Evolutionary conservation across 2,888 invertebrate species (phyloP).

Genomic region (Trachelus stipa): DNA sequence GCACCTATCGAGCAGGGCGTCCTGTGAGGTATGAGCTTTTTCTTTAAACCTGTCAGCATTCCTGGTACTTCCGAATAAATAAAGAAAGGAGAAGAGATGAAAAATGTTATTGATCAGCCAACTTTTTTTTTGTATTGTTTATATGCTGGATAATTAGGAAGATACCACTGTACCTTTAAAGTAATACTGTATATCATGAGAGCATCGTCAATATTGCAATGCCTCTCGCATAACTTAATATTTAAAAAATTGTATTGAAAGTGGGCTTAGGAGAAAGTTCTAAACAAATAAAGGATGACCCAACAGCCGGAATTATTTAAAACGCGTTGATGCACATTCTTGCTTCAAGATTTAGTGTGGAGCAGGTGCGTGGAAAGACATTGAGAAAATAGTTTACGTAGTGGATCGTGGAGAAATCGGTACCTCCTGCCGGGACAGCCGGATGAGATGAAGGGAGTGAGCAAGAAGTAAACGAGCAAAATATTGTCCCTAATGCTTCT

Average conservation of each 20-base stretch:
- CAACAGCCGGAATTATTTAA: not conserved
- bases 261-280: not conserved
- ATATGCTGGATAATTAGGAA: not conserved
- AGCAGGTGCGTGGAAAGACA: not conserved
- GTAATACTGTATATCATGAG: not conserved
- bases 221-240: not conserved
- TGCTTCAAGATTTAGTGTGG: not conserved
- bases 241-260: not conserved
- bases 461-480: not conserved
- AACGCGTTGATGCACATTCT: not conserved
- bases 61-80: not conserved
- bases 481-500: not conserved
- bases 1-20: not conserved
- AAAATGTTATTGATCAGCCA: not conserved
- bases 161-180: not conserved
- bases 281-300: not conserved
- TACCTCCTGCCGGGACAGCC: not conserved
- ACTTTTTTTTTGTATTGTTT: not conserved
- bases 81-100: not conserved
- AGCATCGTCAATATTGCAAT: not conserved
- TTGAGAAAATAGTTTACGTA: constrained; percentile 5
- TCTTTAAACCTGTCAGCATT: not conserved
- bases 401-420: constrained; percentile 4
- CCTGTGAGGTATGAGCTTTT: not conserved
- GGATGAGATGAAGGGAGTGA: constrained; percentile 9